These are phyloP conservation scores for Nymphalis c-album DNA, from an alignment of 2,888 invertebrate genomes.

Conservation along the genomic window DNA sequence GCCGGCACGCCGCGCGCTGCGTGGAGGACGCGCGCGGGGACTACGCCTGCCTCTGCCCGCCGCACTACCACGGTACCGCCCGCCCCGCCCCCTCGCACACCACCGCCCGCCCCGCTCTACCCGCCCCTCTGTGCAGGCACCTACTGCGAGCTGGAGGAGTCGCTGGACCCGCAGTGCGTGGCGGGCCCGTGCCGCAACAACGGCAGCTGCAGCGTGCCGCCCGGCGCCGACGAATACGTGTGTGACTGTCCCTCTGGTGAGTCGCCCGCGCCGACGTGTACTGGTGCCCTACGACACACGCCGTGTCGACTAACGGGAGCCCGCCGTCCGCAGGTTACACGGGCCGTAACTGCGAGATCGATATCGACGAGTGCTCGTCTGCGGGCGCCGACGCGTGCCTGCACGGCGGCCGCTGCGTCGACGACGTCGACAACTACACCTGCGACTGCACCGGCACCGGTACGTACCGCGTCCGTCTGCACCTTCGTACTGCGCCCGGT, in stretches of 20 bases:
- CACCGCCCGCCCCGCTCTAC: slow-evolving; percentile 43
- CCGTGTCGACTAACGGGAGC: no score
- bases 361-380: slow-evolving; percentile 88
- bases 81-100: slow-evolving; percentile 87
- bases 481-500: no score
- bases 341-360: slow-evolving; percentile 86
- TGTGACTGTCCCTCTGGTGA: slow-evolving; percentile 83
- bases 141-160: slow-evolving; percentile 87
- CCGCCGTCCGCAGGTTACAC: slow-evolving; percentile 78
- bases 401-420: slow-evolving; percentile 87
- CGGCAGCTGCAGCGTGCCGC: slow-evolving; percentile 86
- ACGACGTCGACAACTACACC: slow-evolving; percentile 87
- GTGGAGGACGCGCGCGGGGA: slow-evolving; percentile 84
- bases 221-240: slow-evolving; percentile 78
- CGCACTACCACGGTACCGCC: slow-evolving; percentile 83
- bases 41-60: slow-evolving; percentile 86
- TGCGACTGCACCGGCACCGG: slow-evolving; percentile 89
- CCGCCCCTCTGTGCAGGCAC: slow-evolving; percentile 60
- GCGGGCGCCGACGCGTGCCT: slow-evolving; percentile 82
- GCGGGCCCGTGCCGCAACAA: slow-evolving; percentile 90
- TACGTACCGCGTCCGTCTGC: slow-evolving; percentile 40
- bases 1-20: slow-evolving; percentile 88
- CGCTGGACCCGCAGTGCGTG: slow-evolving; percentile 86
- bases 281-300: slow-evolving; percentile 3
- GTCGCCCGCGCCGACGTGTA: slow-evolving; percentile 36